Evolutionary conservation across 2,888 invertebrate species (phyloP), one percentile per base, ranked within the genome.

Genomic region (Zaprionus lineosus): DNA sequence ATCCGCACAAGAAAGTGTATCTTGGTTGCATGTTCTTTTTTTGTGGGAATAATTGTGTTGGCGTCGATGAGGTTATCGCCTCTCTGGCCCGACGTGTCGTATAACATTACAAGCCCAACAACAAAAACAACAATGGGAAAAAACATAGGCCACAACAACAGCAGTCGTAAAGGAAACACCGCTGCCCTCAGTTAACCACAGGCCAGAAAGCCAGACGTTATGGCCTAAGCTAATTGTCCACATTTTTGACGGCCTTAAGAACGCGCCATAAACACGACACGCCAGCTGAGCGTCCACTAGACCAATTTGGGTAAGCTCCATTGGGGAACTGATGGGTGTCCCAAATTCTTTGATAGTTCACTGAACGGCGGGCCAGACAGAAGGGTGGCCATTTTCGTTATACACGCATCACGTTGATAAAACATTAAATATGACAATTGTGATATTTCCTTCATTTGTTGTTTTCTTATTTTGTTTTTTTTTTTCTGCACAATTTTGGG

Each of bases 201-300:
- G 6, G 58, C 56, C 52, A 57, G 64, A n/a, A n/a, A n/a, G n/a
- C 39, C 66, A 60, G 69, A 60, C 58, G 62, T 31, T 43, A 60
- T 47, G 57, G 56, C 63, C 51, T 24, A 53, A 63, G 57, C 57
- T 68, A 76, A 83, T 83, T 83, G 76, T 41, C 51, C 73, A 79
- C 52, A 79, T 58, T 56, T 71, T 62, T 62, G 58, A 75, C 51
- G 83, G 75, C 79, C 78, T 59, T 58, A 52, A 63, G 47, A 62
- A 72, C 78, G 78, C 82, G 69, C 51, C 43, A 46, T 36, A 62
- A 77, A 57, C 36, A 56, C 46, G 43, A 53, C 60, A 53, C 63
- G 52, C 34, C 43, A 59, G 47, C 36, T 12, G 15, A 9, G 11
- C 19, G 43, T n/a, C 29, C 37, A 59, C 28, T 29, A n/a, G 8